Percentiles rank a stretch among this genome's conserved stretches.
These are phyloP conservation scores for Anniella stebbinsi DNA, from an alignment of 2,797 vertebrate species.

Conservation along the genomic window DNA sequence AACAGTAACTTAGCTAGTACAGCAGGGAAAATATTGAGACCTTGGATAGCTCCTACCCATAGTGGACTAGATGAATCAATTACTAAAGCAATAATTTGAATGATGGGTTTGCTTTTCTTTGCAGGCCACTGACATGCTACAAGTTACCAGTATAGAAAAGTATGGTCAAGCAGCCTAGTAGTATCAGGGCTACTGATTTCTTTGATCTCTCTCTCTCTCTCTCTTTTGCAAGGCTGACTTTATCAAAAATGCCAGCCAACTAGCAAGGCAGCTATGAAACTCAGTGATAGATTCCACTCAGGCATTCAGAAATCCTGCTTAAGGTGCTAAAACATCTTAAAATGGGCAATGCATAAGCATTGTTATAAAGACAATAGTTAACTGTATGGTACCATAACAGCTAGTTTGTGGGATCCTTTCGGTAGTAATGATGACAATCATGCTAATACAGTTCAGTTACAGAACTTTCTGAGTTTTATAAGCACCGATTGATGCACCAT, in stretches of 20 bases:
- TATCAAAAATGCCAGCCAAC: neutral
- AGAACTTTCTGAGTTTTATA: constrained; percentile 2
- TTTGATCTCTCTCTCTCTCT: neutral
- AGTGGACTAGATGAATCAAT: neutral
- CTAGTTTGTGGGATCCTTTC: neutral
- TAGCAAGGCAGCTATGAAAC: neutral
- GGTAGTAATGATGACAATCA: neutral
- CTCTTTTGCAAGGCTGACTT: neutral
- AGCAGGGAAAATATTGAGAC: too few species aligned
- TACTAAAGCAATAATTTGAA: neutral
- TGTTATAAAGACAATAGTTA: neutral
- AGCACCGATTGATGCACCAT: neutral
- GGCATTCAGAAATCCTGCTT: neutral
- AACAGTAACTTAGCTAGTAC: neutral
- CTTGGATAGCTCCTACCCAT: neutral
- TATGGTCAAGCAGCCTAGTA: too few species aligned
- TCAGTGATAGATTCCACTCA: neutral
- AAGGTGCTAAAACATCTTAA: neutral
- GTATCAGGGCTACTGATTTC: neutral
- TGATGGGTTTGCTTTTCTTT: neutral
- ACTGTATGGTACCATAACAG: neutral
- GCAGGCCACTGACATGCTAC: neutral
- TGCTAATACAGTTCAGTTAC: neutral
- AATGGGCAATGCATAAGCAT: neutral
- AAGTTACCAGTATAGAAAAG: neutral